Conservation (phyloP, 2,797 vertebrate genomes). For the Benthosema pterotum region DNA sequence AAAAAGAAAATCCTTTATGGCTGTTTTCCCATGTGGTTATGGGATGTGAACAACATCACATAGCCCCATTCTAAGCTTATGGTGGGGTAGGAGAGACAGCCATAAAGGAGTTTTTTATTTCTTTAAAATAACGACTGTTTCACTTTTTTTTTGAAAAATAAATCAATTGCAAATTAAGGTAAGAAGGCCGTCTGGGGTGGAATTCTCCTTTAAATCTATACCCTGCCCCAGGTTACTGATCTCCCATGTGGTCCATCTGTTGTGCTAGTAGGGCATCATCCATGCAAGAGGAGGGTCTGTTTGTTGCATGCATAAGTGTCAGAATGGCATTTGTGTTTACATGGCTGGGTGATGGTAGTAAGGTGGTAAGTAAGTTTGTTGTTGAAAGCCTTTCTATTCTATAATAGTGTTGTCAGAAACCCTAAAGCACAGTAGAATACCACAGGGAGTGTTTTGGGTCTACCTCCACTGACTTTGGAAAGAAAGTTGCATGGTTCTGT, state of each 20-base stretch:
- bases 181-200: too few species aligned
- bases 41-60: too few species aligned
- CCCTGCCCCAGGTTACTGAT: neutral
- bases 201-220: constrained; percentile 4
- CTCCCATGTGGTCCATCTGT: constrained; percentile 1
- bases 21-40: too few species aligned
- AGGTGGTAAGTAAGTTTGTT: neutral
- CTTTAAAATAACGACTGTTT: too few species aligned
- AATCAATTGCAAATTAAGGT: too few species aligned
- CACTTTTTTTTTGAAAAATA: too few species aligned
- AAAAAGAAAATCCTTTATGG: too few species aligned
- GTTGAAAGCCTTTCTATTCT: constrained; percentile 11
- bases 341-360: constrained; percentile 1
- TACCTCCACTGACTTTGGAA: constrained; percentile 41
- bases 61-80: too few species aligned
- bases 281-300: constrained; percentile 30
- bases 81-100: too few species aligned
- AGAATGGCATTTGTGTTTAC: constrained; percentile 24
- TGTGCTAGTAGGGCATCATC: neutral
- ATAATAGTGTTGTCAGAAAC: constrained; percentile 36
- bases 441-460: constrained; percentile 37
- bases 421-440: constrained; percentile 41
- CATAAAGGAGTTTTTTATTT: too few species aligned
- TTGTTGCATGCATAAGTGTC: constrained; percentile 72
- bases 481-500: constrained; percentile 64